Percentiles rank a stretch among this genome's conserved stretches.
Evolutionary conservation across 1,140 invertebrate genomes (phyloP).

Genomic region (Arion vulgaris): DNA sequence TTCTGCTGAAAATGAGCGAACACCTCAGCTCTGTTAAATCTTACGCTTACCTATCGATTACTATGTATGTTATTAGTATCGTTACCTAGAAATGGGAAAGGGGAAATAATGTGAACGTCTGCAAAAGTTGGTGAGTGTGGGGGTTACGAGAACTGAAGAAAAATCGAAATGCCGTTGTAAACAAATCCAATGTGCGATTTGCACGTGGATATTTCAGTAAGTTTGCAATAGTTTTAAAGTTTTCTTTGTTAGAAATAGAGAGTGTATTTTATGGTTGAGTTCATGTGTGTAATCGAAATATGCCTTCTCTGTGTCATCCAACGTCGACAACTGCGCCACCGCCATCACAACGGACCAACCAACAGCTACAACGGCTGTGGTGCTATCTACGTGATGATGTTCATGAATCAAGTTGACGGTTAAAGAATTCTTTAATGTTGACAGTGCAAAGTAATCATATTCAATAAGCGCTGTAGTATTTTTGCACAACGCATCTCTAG

Average conservation of each 20-base stretch:
- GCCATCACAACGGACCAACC: slow-evolving; percentile 32
- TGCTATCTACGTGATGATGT: background rate
- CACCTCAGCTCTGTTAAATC: no score
- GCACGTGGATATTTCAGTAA: background rate
- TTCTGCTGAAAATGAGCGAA: no score
- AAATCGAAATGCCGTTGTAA: background rate
- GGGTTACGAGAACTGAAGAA: background rate
- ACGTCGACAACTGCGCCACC: slow-evolving; percentile 15
- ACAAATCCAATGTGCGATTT: background rate
- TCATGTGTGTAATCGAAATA: background rate
- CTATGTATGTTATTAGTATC: no score
- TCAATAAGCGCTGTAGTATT: no score
- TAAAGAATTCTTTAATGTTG: no score
- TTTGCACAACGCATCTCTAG: no score
- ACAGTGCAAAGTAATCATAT: slow-evolving; percentile 16
- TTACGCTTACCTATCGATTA: no score
- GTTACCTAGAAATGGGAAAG: background rate
- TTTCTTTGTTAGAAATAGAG: background rate
- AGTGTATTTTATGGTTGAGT: background rate
- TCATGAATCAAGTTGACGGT: no score
- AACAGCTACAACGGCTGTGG: slow-evolving; percentile 20
- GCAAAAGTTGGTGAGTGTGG: background rate
- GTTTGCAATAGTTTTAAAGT: background rate
- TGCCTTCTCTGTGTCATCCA: background rate
- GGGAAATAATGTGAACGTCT: background rate